Evolutionary conservation across 2,888 invertebrate genomes (phyloP), one percentile per base, ranked within the genome.

Genomic region (Osedax fenrisi): DNA sequence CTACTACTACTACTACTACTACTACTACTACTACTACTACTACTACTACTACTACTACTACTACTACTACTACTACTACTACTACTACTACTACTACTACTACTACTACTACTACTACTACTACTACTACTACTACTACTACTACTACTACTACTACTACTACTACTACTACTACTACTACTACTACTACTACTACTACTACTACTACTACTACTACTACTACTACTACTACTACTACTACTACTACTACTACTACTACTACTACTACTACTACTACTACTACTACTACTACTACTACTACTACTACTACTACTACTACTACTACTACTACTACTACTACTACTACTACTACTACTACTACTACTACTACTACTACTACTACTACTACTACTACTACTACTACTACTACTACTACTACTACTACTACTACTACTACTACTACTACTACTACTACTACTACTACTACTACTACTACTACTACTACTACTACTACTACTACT

Each of bases 361-460:
- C 64, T 64, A n/a, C 64, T 64, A 22, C 64, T 64, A n/a, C 64
- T 64, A 22, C 64, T 64, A n/a, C 64, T 64, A 22, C 64, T 64
- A n/a, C 64, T 64, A 22, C 64, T 64, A n/a, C 64, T 64, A 22
- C 64, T 64, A n/a, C 64, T 64, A 22, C 64, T 64, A n/a, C 64
- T 64, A 22, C 64, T 64, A n/a, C 64, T 64, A 22, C 64, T 64
- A n/a, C 64, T 64, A 22, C 64, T 64, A n/a, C 64, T 64, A 22
- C 64, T 64, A n/a, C 64, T 64, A 22, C 64, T 64, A n/a, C 64
- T 64, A 22, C 64, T 64, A n/a, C 64, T 64, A 64, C 64, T 64
- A n/a, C 64, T 64, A 22, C 64, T 64, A n/a, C 64, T 64, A 22
- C 64, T 64, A n/a, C 64, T 64, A 22, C 10, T 64, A n/a, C 64